A percentile compares a stretch with the other conserved stretches of the same genome.
These are phyloP conservation scores for Crotalus adamanteus DNA, from an alignment of 2,797 vertebrate genomes.

Conservation along the genomic window DNA sequence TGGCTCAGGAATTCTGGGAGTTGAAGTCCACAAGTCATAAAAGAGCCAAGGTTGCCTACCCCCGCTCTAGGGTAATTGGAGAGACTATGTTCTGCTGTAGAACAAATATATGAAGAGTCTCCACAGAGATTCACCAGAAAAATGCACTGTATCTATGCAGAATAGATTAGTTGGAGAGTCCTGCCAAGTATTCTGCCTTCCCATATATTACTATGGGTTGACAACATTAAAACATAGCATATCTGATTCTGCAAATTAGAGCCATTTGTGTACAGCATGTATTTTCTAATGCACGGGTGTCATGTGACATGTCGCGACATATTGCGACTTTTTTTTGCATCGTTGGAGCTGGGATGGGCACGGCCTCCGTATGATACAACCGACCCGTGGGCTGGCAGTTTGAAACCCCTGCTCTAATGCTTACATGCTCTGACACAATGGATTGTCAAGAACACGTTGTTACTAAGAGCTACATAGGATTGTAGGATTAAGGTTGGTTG, in stretches of 20 bases:
- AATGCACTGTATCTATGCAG: background rate
- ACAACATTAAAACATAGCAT: background rate
- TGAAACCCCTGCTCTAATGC: background rate
- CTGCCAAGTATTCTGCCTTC: background rate
- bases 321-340: no score
- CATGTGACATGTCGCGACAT: no score
- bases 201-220: background rate
- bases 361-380: no score
- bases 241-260: background rate
- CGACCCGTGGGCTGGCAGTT: no score
- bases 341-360: no score
- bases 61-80: background rate
- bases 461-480: background rate
- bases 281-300: background rate
- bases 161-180: background rate
- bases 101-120: background rate
- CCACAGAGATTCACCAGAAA: background rate
- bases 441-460: background rate
- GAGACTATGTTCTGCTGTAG: background rate
- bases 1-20: no score
- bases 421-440: background rate
- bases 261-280: background rate
- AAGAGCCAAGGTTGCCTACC: no score
- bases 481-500: background rate
- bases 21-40: no score